Percentiles rank a stretch among this genome's conserved stretches.
Conservation (phyloP, 2,888 invertebrate genomes). For the Vanessa cardui region DNA sequence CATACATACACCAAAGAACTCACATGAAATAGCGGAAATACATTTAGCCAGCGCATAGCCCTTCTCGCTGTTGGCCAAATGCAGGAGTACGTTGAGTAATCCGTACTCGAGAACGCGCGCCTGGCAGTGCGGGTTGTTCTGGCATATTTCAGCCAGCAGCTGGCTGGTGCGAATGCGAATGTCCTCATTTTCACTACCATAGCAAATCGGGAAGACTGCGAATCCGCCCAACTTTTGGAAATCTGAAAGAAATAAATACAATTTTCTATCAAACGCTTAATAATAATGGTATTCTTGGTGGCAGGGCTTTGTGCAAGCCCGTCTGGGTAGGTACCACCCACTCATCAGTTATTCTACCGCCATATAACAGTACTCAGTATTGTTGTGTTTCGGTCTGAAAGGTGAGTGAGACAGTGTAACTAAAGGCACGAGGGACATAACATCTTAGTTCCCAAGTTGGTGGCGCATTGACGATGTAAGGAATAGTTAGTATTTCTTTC, state of each 20-base stretch:
- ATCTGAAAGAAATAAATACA: conserved; percentile 72
- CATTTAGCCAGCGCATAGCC: conserved; percentile 85
- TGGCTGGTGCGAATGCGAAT: conserved; percentile 86
- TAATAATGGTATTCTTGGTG: neutral
- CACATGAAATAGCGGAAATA: conserved; percentile 91
- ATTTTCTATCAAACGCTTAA: neutral
- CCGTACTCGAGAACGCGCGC: conserved; percentile 85
- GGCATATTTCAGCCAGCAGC: conserved; percentile 89
- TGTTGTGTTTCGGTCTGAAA: too few relatives aligned
- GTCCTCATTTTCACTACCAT: conserved; percentile 83
- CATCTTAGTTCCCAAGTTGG: too few relatives aligned
- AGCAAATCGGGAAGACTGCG: conserved; percentile 85
- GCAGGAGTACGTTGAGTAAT: conserved; percentile 84
- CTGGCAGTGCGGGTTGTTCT: conserved; percentile 94
- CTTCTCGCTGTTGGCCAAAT: conserved; percentile 78
- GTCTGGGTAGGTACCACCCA: too few relatives aligned
- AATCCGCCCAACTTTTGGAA: conserved; percentile 94
- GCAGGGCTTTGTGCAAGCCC: too few relatives aligned
- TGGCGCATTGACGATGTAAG: too few relatives aligned
- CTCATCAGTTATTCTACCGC: too few relatives aligned
- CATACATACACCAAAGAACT: too few relatives aligned
- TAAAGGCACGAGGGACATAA: too few relatives aligned
- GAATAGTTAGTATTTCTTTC: too few relatives aligned
- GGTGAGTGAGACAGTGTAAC: too few relatives aligned
- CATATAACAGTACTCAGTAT: too few relatives aligned